Evolutionary conservation across 1,140 invertebrate genomes (phyloP).

Genomic region (Drosophila guanche): DNA sequence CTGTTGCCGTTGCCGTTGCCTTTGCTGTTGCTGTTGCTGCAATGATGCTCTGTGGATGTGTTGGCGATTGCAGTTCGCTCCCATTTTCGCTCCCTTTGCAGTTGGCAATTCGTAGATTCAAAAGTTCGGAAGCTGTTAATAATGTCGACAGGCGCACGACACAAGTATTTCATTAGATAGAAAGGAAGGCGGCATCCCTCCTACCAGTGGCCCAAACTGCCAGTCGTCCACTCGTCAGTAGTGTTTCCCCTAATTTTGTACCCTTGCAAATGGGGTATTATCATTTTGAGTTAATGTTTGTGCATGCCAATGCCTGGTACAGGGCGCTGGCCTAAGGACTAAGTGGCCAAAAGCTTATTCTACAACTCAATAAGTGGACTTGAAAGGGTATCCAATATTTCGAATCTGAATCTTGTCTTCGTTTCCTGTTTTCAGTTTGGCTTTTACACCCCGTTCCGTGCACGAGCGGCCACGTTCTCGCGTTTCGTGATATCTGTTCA

Average conservation of each 20-base stretch:
- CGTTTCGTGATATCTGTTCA: constrained; percentile 58
- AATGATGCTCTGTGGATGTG: constrained; percentile 2
- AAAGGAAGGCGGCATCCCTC: constrained; percentile 22
- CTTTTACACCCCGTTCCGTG: constrained; percentile 55
- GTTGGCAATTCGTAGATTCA: constrained; percentile 55
- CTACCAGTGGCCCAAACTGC: constrained; percentile 10
- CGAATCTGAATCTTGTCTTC: too few relatives aligned
- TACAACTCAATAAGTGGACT: too few relatives aligned
- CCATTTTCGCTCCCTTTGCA: constrained; percentile 27
- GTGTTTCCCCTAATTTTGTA: constrained; percentile 30
- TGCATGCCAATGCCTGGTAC: too few relatives aligned
- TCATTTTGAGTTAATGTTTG: too few relatives aligned
- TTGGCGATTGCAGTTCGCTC: constrained; percentile 49
- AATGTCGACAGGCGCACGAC: constrained; percentile 77
- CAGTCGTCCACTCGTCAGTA: constrained; percentile 15
- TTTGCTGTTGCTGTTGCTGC: constrained; percentile 12
- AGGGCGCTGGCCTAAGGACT: too few relatives aligned
- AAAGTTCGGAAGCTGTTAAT: constrained; percentile 79
- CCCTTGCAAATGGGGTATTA: too few relatives aligned
- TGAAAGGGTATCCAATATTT: too few relatives aligned
- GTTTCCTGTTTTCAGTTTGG: constrained; percentile 38
- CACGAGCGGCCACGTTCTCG: constrained; percentile 33
- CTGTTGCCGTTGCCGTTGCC: constrained; percentile 22
- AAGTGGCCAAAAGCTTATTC: too few relatives aligned
- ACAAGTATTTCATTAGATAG: constrained; percentile 78